These are phyloP conservation scores for Enteromius thamalakanensis DNA, from an alignment of 2,797 vertebrate genomes.

Conservation along the genomic window DNA sequence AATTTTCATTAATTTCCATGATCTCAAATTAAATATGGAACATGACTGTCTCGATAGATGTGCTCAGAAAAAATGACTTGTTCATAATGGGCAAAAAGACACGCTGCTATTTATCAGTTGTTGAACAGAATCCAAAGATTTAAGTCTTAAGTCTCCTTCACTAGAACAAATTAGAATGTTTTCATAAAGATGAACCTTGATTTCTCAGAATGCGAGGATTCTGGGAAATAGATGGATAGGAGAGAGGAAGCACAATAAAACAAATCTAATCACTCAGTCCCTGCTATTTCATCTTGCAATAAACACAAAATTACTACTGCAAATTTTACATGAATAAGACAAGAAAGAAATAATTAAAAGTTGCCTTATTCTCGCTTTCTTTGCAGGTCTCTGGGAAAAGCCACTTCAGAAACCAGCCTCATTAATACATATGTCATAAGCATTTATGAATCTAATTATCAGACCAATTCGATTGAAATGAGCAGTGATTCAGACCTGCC, in stretches of 20 bases:
- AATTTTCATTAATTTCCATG: too few species aligned
- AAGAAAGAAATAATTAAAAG: constrained; percentile 71
- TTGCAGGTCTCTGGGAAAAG: constrained; percentile 64
- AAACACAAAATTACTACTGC: constrained; percentile 64
- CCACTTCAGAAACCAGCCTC: constrained; percentile 62
- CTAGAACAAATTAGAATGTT: constrained; percentile 41
- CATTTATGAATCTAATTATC: constrained; percentile 59
- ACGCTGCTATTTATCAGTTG: not conserved
- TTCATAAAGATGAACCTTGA: constrained; percentile 53
- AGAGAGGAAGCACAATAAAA: constrained; percentile 61
- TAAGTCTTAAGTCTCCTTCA: not conserved
- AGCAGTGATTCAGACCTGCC: constrained; percentile 25
- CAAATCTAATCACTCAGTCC: constrained; percentile 68
- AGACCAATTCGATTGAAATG: constrained; percentile 51
- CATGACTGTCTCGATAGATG: too few species aligned
- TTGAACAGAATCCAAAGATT: constrained; percentile 8
- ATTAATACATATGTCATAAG: constrained; percentile 57
- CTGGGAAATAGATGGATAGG: constrained; percentile 18
- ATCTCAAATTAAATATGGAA: too few species aligned
- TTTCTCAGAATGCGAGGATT: constrained; percentile 5
- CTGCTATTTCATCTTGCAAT: constrained; percentile 60
- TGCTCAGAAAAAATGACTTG: not conserved
- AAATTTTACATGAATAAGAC: constrained; percentile 63
- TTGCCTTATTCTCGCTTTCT: constrained; percentile 68
- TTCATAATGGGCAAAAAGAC: not conserved